A percentile compares a stretch with the other conserved stretches of the same genome.
phyloP scores from a whole-genome alignment of 2,888 invertebrate genomes.

The Epicampocera succincta region DNA sequence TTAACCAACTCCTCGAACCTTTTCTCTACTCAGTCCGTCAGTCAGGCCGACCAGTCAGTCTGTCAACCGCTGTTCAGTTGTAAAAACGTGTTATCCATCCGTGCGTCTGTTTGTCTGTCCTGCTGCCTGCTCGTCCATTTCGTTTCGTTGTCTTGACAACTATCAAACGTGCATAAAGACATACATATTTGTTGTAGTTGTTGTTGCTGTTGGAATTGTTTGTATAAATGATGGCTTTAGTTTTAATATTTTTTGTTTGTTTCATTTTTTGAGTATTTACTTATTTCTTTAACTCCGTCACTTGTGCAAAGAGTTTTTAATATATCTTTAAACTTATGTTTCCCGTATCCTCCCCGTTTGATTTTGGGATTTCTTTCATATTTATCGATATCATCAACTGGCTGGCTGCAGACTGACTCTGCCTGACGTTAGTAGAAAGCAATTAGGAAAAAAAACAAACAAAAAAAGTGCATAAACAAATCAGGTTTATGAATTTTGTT shows the following conservation, averaged over 20 bases:
- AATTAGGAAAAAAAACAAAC: neutral
- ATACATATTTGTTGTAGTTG: neutral
- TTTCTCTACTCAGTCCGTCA: constrained; percentile 26
- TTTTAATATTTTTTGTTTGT: constrained; percentile 1
- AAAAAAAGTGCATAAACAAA: neutral
- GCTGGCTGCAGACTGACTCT: no score
- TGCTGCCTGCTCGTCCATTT: neutral
- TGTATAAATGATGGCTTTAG: constrained; percentile 41
- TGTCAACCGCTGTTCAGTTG: constrained; percentile 19
- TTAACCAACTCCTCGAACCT: constrained; percentile 12
- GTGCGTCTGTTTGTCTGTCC: neutral
- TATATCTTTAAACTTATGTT: constrained; percentile 2
- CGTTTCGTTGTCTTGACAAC: constrained; percentile 55
- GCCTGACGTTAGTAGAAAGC: constrained; percentile 14
- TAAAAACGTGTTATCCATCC: constrained; percentile 14
- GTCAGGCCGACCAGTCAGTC: constrained; percentile 25
- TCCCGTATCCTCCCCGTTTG: neutral
- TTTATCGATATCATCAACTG: constrained; percentile 32
- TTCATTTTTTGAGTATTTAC: constrained; percentile 11
- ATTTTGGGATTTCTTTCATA: constrained; percentile 3
- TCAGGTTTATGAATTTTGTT: constrained; percentile 29
- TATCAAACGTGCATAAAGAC: constrained; percentile 34
- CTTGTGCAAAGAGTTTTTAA: neutral
- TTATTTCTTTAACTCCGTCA: constrained; percentile 11
- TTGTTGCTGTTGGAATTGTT: constrained; percentile 27